Conservation (phyloP, 2,888 invertebrate species). For the Nephrotoma flavescens region DNA sequence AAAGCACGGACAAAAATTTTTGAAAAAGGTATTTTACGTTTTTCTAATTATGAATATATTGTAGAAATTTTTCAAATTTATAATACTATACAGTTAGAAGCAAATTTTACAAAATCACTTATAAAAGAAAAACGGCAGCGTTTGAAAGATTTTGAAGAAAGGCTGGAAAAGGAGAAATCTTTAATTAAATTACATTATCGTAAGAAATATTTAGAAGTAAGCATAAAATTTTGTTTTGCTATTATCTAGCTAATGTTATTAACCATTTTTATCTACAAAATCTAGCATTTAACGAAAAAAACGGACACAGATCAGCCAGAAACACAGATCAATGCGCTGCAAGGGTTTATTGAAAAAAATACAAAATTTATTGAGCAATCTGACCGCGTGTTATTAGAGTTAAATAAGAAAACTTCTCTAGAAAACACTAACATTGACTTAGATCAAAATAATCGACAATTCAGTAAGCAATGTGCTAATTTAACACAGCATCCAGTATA, state of each 20-base stretch:
- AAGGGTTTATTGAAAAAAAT: not conserved
- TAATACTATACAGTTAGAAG: conserved; percentile 18
- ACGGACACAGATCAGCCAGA: not conserved
- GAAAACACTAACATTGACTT: not conserved
- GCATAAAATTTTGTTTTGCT: not conserved
- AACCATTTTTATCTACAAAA: not conserved
- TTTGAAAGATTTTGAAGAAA: conserved; percentile 19
- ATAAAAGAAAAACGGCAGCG: conserved; percentile 22
- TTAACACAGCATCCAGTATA: not conserved
- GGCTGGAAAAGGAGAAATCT: conserved; percentile 23
- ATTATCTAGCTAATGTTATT: not conserved
- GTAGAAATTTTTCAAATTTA: not conserved
- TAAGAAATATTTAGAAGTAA: conserved; percentile 23
- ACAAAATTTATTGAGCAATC: not conserved
- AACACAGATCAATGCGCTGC: not conserved
- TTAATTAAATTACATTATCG: conserved; percentile 22
- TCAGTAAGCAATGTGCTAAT: not conserved
- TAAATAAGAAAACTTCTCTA: not conserved
- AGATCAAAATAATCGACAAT: not conserved
- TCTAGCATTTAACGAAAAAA: not conserved
- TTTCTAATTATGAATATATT: not conserved
- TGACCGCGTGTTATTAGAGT: not conserved
- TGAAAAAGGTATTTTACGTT: conserved; percentile 20
- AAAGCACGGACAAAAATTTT: conserved; percentile 23
- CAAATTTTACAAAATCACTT: conserved; percentile 22